phyloP scores from a whole-genome alignment of 2,113 vertebrate genomes.

The Todiramphus saurophagus region DNA sequence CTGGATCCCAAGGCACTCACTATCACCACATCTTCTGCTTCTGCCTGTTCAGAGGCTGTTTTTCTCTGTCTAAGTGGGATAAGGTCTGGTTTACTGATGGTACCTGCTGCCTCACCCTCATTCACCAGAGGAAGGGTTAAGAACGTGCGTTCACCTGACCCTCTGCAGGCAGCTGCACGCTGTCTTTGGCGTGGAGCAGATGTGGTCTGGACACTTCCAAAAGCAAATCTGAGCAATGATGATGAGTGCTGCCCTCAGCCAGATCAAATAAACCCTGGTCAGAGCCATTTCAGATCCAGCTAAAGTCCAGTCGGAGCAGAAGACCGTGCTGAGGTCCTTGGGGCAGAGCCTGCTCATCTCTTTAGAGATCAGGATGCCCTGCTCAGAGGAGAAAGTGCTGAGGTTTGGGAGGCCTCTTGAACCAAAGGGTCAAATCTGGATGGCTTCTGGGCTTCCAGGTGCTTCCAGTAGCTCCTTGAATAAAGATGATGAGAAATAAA shows the following conservation, averaged over 20 bases:
- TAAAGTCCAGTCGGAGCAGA: background rate
- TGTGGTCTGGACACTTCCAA: background rate
- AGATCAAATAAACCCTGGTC: background rate
- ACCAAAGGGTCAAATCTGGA: background rate
- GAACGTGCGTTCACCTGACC: background rate
- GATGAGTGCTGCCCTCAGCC: background rate
- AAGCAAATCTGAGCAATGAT: background rate
- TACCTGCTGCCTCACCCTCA: background rate
- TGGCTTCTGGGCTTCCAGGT: background rate
- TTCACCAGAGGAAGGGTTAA: background rate
- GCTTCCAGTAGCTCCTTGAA: background rate
- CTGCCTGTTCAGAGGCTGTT: background rate
- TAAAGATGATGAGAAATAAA: background rate
- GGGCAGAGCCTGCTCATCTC: background rate
- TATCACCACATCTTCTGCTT: background rate
- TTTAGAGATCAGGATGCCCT: accelerated
- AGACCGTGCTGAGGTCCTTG: accelerated
- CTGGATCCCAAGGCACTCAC: background rate
- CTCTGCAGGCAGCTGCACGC: background rate
- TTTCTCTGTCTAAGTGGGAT: background rate
- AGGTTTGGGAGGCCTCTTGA: background rate
- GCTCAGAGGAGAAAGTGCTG: background rate
- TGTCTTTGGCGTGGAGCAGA: background rate
- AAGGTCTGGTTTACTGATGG: background rate
- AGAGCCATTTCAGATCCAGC: background rate